phyloP scores from a whole-genome alignment of 2,888 invertebrate genomes.

The Celastrina argiolus region DNA sequence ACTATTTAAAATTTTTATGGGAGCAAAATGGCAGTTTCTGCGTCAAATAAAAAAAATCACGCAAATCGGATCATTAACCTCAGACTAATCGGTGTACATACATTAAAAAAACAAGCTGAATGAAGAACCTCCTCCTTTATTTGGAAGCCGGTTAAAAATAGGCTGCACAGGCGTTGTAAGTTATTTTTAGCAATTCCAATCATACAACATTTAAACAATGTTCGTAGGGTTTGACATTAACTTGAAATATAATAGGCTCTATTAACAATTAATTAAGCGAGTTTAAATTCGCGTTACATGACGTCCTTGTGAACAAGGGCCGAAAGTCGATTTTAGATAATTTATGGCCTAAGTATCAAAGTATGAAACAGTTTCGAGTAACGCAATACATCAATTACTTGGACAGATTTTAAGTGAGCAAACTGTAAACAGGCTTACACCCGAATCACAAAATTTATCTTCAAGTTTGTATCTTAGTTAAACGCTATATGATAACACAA shows the following conservation, averaged over 20 bases:
- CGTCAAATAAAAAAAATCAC: no score
- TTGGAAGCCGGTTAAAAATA: neutral
- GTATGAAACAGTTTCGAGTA: constrained; percentile 12
- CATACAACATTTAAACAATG: neutral
- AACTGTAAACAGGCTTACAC: constrained; percentile 17
- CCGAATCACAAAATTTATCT: neutral
- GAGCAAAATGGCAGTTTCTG: no score
- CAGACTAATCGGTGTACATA: no score
- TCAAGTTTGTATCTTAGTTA: constrained; percentile 12
- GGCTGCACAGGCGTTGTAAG: neutral
- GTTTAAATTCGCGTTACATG: neutral
- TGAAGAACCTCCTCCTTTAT: no score
- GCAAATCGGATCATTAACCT: no score
- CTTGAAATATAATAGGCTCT: neutral
- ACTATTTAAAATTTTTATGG: no score
- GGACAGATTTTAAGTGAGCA: constrained; percentile 16
- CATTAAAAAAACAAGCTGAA: no score
- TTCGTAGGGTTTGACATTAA: neutral
- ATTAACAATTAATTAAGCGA: constrained; percentile 9
- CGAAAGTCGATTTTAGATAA: neutral
- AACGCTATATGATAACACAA: constrained; percentile 16
- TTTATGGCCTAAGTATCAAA: constrained; percentile 1
- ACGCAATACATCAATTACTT: constrained; percentile 18
- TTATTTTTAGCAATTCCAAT: neutral
- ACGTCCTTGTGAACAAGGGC: constrained; percentile 1